Evolutionary conservation across 2,113 vertebrate species (phyloP).

Genomic region (Actinemys pallida): DNA sequence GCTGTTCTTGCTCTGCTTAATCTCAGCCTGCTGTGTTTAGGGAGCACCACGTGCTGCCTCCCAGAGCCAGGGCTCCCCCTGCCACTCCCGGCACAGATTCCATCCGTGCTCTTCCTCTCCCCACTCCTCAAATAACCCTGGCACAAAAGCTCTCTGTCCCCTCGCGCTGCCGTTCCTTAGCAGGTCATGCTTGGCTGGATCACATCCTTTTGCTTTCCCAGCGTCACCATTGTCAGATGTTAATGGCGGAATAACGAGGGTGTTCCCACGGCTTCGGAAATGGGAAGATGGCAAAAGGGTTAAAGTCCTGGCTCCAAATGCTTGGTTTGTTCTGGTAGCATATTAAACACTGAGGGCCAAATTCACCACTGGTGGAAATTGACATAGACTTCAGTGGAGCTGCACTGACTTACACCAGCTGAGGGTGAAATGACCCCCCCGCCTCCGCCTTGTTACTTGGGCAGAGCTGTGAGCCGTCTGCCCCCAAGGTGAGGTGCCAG

Average conservation of each 20-base stretch:
- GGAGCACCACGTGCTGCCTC: background rate
- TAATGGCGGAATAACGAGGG: fast-evolving
- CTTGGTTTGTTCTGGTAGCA: background rate
- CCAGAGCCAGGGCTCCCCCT: background rate
- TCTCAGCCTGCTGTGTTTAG: background rate
- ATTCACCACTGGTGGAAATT: background rate
- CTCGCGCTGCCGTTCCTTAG: background rate
- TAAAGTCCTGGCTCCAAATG: background rate
- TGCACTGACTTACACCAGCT: background rate
- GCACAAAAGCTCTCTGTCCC: constrained; percentile 10
- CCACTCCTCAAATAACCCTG: background rate
- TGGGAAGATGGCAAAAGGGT: background rate
- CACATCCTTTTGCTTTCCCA: background rate
- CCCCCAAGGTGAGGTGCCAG: background rate
- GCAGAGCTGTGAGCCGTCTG: no score
- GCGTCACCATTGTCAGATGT: background rate
- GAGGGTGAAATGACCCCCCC: no score
- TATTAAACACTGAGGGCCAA: background rate
- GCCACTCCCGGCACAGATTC: background rate
- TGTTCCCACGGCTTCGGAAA: background rate
- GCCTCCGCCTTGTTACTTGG: no score
- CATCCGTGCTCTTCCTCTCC: background rate
- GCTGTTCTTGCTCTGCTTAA: fast-evolving
- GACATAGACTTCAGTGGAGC: fast-evolving
- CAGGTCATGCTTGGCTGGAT: background rate